Evolutionary conservation across 1,140 invertebrate species (phyloP), one percentile per base, ranked within the genome.

Genomic region (Heliconius hewitsoni): DNA sequence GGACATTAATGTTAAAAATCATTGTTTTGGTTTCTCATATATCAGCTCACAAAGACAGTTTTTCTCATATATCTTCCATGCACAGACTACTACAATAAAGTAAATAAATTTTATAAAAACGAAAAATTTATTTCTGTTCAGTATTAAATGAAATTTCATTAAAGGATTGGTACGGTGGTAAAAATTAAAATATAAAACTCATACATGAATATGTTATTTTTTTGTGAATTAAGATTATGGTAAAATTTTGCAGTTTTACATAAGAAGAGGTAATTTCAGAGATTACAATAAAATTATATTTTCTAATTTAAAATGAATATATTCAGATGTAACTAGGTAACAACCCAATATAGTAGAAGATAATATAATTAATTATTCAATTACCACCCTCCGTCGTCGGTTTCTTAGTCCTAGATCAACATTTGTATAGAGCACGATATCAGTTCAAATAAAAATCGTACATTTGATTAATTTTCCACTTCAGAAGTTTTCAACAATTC

Each of bases 401-500:
- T 66, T 66, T 11, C 27, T 66, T 13, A 30, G 27, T 66, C 60
- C 60, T 50, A 30, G 23, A 66, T 79, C 73, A 73, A 19, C 30
- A 46, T 75, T 74, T 75, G 55, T 74, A 37, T 72, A 72, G 55
- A 73, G 73, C 57, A 66, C 57, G 73, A 55, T 71, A 71, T 75
- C 66, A 52, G 27, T 72, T 23, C 71, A 74, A 74, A 79, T 75
- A 79, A 71, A 79, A 74, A 73, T 74, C 73, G 78, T 72, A 72
- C 74, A 80, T 73, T 80, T 77, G 71, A 80, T 80, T 80, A 76
- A 80, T 80, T 80, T 80, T 80, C 72, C 79, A 80, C 57, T 80
- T 70, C 75, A 80, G 42, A 50, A 76, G 76, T 57, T 80, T 80
- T 75, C 39, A 80, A 77, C 75, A 80, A 80, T 79, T 79, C 79